Evolutionary conservation across 2,888 invertebrate genomes (phyloP).

Genomic region (Acronicta leporina): DNA sequence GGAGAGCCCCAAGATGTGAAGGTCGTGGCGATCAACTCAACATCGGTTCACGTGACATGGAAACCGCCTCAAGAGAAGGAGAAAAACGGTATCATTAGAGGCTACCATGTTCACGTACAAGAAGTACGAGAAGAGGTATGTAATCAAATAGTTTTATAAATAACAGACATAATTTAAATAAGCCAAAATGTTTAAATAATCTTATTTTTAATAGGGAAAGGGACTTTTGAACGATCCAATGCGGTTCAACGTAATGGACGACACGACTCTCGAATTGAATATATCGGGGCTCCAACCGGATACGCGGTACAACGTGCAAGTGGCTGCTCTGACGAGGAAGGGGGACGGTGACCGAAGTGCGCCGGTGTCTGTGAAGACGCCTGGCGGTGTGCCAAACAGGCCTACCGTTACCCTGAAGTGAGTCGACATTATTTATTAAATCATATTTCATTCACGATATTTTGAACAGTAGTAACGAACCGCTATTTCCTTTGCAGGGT

Average conservation of each 20-base stretch:
- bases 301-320: slow-evolving; percentile 97
- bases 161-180: too few relatives aligned
- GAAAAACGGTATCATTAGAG: slow-evolving; percentile 98
- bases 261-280: slow-evolving; percentile 93
- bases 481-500: slow-evolving; percentile 88
- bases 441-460: slow-evolving; percentile 31
- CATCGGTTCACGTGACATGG: slow-evolving; percentile 98
- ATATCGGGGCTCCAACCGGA: slow-evolving; percentile 98
- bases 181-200: not conserved
- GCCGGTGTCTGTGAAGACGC: slow-evolving; percentile 95
- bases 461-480: slow-evolving; percentile 36
- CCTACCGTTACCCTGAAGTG: slow-evolving; percentile 95
- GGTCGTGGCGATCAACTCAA: slow-evolving; percentile 97
- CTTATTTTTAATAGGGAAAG: slow-evolving; percentile 88
- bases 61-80: slow-evolving; percentile 97
- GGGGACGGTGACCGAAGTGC: slow-evolving; percentile 98
- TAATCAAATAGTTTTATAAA: slow-evolving; percentile 1
- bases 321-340: slow-evolving; percentile 98
- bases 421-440: slow-evolving; percentile 63
- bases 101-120: slow-evolving; percentile 98
- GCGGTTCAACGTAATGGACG: slow-evolving; percentile 95
- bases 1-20: slow-evolving; percentile 98
- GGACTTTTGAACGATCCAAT: slow-evolving; percentile 96
- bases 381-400: slow-evolving; percentile 96
- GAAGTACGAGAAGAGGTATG: slow-evolving; percentile 95